Evolutionary conservation across 2,797 vertebrate genomes (phyloP).

Genomic region (Alauda arvensis): DNA sequence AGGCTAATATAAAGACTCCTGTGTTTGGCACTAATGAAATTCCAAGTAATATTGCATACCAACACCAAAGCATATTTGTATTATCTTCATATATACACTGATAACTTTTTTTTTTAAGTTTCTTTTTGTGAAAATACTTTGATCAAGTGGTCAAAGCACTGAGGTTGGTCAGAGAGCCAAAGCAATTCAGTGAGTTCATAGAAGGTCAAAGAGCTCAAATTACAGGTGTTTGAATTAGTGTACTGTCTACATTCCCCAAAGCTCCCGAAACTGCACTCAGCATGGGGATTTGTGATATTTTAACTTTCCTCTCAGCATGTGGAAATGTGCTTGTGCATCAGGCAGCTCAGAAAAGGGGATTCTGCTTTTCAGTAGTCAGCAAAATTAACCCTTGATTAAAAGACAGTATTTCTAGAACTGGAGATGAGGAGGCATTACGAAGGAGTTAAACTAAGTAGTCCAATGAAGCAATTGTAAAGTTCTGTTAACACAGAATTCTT

Average conservation of each 20-base stretch:
- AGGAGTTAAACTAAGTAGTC: neutral
- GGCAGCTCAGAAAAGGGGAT: neutral
- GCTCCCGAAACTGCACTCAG: neutral
- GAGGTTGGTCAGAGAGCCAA: neutral
- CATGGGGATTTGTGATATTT: neutral
- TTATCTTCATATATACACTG: neutral
- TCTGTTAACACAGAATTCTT: neutral
- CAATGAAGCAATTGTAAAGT: neutral
- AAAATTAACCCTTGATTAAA: neutral
- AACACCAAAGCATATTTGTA: neutral
- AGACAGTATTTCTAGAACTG: neutral
- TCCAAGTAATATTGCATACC: neutral
- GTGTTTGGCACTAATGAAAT: neutral
- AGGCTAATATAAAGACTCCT: neutral
- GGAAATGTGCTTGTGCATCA: neutral
- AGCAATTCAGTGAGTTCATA: slow-evolving; percentile 6
- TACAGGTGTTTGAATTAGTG: neutral
- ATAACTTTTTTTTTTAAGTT: neutral
- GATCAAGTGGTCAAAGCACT: neutral
- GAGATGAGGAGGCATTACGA: neutral
- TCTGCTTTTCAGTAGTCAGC: neutral
- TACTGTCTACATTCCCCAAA: neutral
- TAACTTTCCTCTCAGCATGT: neutral
- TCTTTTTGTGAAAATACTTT: neutral
- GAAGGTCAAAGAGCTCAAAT: slow-evolving; percentile 16